These are phyloP conservation scores for Acrocyrtus sp. DNA, from an alignment of 2,888 invertebrate species.

Conservation along the genomic window DNA sequence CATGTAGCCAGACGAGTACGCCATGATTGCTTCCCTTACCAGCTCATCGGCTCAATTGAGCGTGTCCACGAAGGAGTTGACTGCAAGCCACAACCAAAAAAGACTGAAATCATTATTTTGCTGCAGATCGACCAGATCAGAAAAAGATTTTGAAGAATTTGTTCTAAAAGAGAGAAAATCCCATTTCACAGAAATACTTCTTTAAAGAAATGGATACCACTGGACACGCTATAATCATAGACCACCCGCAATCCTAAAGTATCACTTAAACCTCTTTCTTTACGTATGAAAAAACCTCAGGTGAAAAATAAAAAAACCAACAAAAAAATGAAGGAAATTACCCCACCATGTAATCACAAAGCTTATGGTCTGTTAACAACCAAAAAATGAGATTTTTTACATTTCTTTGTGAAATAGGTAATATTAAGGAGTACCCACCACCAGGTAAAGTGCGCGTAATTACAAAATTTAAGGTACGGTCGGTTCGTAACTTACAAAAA, in stretches of 20 bases:
- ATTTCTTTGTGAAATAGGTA: slow-evolving; percentile 11
- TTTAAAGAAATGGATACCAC: slow-evolving; percentile 21
- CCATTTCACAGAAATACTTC: slow-evolving; percentile 37
- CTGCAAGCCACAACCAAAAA: too few species aligned
- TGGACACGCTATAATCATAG: slow-evolving; percentile 39
- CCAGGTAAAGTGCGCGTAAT: slow-evolving; percentile 1
- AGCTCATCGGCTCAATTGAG: too few species aligned
- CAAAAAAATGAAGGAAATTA: slow-evolving; percentile 25
- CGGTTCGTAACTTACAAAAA: too few species aligned
- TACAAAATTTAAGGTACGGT: slow-evolving; percentile 12
- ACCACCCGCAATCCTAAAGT: slow-evolving; percentile 46
- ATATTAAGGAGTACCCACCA: background rate
- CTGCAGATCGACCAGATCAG: slow-evolving; percentile 6
- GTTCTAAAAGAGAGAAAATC: slow-evolving; percentile 10
- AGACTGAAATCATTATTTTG: background rate
- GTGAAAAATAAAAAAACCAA: slow-evolving; percentile 29
- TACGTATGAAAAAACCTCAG: slow-evolving; percentile 14
- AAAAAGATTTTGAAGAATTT: slow-evolving; percentile 8
- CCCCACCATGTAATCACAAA: slow-evolving; percentile 39
- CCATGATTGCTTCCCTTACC: background rate
- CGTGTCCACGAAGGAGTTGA: too few species aligned
- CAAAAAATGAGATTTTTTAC: slow-evolving; percentile 24
- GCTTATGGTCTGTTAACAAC: slow-evolving; percentile 33
- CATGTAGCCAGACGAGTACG: background rate
- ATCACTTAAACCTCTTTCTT: slow-evolving; percentile 35